Evolutionary conservation across 2,113 vertebrate species (phyloP).

Genomic region (Cephalopterus ornatus): DNA sequence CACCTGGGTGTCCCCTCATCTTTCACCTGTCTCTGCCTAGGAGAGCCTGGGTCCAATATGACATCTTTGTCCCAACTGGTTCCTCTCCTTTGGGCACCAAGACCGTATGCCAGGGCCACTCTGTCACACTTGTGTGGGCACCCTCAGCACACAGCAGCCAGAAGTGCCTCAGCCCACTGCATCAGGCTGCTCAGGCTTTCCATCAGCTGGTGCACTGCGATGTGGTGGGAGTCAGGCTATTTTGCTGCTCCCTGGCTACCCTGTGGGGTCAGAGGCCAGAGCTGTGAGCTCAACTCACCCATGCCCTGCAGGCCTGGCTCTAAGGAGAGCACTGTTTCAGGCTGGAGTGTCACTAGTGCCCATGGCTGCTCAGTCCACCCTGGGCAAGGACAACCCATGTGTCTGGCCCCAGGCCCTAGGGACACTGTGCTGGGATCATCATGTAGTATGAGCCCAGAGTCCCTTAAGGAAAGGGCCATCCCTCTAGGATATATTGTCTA

Average conservation of each 20-base stretch:
- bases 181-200: not conserved
- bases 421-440: not conserved
- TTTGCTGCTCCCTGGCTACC: not conserved
- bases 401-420: not conserved
- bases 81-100: not conserved
- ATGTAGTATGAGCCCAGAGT: not conserved
- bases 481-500: not conserved
- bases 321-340: not conserved
- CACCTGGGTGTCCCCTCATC: not conserved
- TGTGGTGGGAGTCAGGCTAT: not conserved
- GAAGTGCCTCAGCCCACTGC: not conserved
- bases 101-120: fast-evolving
- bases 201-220: not conserved
- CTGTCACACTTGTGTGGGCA: not conserved
- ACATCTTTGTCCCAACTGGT: not conserved
- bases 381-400: fast-evolving
- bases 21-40: not conserved
- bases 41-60: not conserved
- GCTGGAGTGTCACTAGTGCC: not conserved
- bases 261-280: not conserved
- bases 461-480: not conserved
- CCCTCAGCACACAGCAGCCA: not conserved
- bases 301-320: not conserved
- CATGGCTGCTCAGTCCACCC: not conserved
- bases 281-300: not conserved